These are phyloP conservation scores for Heliornis fulica DNA, from an alignment of 2,113 vertebrate species.

Conservation along the genomic window DNA sequence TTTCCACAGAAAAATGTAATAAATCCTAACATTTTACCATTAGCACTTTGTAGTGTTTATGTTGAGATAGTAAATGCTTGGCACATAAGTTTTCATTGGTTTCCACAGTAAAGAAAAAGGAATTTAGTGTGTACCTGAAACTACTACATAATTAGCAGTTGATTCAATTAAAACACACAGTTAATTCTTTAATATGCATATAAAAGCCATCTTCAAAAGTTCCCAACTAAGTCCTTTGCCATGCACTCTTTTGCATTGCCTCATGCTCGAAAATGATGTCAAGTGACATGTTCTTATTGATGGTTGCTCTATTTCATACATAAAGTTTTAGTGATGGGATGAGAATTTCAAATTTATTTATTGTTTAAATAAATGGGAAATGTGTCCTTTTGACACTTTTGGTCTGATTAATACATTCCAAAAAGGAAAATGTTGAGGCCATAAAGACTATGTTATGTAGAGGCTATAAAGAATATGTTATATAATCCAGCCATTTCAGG, in stretches of 20 bases:
- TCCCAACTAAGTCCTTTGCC: background rate
- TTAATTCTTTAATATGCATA: background rate
- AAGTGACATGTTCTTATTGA: background rate
- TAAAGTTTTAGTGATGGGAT: background rate
- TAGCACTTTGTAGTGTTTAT: background rate
- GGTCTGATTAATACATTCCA: background rate
- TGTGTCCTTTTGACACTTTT: background rate
- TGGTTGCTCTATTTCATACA: background rate
- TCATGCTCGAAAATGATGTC: background rate
- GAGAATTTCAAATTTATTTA: background rate
- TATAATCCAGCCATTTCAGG: background rate
- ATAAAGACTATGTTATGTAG: background rate
- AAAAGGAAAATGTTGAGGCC: background rate
- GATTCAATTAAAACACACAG: background rate
- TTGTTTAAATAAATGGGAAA: background rate
- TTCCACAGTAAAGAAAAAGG: background rate
- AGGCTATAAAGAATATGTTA: background rate
- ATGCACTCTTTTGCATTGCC: background rate
- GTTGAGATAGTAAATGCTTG: background rate
- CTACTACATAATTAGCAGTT: background rate
- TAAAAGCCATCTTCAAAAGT: background rate
- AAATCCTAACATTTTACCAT: background rate
- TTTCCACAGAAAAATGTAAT: background rate
- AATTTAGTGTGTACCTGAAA: background rate
- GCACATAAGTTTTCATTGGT: background rate